Conservation (phyloP, 2,797 vertebrate species). For the Enteromius fasciolatus region DNA sequence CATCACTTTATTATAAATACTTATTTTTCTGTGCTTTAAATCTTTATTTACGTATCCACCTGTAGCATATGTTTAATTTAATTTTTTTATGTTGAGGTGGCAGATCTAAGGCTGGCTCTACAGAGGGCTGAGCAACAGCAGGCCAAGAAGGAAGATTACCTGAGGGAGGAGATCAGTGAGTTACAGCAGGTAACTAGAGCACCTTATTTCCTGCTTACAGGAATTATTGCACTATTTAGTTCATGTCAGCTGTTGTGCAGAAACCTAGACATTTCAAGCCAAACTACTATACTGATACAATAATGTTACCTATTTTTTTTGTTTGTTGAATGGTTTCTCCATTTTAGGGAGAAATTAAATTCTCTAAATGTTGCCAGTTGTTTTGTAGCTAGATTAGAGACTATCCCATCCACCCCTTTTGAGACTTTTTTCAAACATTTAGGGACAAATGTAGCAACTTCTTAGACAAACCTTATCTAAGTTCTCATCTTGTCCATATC, state of each 20-base stretch:
- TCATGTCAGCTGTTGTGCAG: background rate
- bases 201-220: background rate
- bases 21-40: background rate
- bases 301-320: too few relatives aligned
- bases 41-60: background rate
- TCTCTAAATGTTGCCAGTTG: background rate
- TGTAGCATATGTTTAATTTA: too few relatives aligned
- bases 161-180: constrained; percentile 94
- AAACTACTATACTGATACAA: background rate
- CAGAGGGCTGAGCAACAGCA: constrained; percentile 94
- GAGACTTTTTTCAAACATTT: too few relatives aligned
- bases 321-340: background rate
- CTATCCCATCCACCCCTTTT: too few relatives aligned
- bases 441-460: too few relatives aligned
- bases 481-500: too few relatives aligned
- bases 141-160: constrained; percentile 95
- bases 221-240: background rate
- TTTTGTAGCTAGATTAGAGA: too few relatives aligned
- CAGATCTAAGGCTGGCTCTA: constrained; percentile 88
- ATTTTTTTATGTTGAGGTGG: constrained; percentile 77
- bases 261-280: background rate
- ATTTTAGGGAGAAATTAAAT: background rate
- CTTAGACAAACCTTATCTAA: too few relatives aligned
- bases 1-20: background rate
- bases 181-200: constrained; percentile 86